phyloP scores from a whole-genome alignment of 2,797 vertebrate species.

The Ciconia nigra region DNA sequence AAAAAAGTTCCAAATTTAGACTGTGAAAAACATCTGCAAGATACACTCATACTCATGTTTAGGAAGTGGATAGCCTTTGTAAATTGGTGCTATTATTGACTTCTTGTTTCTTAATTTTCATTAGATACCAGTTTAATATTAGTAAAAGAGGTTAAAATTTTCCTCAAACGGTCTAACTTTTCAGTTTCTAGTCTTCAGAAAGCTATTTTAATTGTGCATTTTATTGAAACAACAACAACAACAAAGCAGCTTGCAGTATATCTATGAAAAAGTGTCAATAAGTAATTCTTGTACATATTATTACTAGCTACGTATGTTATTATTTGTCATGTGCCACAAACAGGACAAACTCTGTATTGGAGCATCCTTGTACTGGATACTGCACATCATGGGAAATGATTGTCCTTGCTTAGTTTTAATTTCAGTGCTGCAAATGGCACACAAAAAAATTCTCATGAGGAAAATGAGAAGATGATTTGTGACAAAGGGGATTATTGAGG shows the following conservation, averaged over 20 bases:
- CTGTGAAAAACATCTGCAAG: neutral
- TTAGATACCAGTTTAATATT: neutral
- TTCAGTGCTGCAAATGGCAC: neutral
- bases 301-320: neutral
- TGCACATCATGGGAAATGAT: accelerated
- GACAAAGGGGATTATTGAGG: neutral
- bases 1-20: neutral
- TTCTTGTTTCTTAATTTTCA: neutral
- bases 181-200: neutral
- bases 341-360: neutral
- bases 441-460: neutral
- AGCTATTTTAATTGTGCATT: neutral
- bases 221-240: neutral
- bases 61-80: neutral
- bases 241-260: neutral
- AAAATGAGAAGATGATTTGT: neutral
- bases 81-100: neutral
- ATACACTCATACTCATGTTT: neutral
- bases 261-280: neutral
- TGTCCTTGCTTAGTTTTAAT: neutral
- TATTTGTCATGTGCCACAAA: neutral
- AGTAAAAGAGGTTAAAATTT: neutral
- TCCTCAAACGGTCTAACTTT: neutral
- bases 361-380: neutral
- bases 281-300: neutral